These are phyloP conservation scores for Eupithecia dodoneata DNA, from an alignment of 2,888 invertebrate genomes.

Conservation along the genomic window DNA sequence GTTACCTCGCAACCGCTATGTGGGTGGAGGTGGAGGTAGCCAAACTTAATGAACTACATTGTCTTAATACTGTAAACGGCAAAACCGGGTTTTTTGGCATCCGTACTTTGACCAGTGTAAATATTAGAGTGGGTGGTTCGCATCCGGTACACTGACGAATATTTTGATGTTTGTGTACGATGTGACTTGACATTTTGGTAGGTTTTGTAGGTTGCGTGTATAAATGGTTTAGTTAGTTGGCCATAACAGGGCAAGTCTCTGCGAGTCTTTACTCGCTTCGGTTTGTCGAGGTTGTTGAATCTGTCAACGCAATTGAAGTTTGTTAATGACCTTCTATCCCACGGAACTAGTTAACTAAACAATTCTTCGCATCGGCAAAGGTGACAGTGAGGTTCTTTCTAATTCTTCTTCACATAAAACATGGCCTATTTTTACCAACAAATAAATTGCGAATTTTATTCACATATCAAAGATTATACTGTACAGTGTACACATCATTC, in stretches of 20 bases:
- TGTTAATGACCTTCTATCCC: too few relatives aligned
- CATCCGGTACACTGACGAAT: conserved; percentile 58
- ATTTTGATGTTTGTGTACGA: conserved; percentile 31
- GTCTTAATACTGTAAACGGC: conserved; percentile 80
- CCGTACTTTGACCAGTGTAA: conserved; percentile 67
- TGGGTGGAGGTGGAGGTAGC: conserved; percentile 71
- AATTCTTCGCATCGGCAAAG: too few relatives aligned
- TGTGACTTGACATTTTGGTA: conserved; percentile 37
- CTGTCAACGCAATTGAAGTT: neutral
- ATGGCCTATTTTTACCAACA: too few relatives aligned
- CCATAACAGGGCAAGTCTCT: neutral
- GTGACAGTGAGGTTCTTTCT: too few relatives aligned
- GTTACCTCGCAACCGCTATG: conserved; percentile 33
- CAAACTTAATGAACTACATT: conserved; percentile 78
- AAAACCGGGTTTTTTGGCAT: conserved; percentile 65
- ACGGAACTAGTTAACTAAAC: too few relatives aligned
- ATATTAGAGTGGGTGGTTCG: conserved; percentile 68
- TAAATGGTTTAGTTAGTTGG: neutral
- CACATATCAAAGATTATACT: too few relatives aligned
- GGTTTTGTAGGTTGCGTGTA: neutral
- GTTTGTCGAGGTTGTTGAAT: neutral
- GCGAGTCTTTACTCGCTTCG: neutral
- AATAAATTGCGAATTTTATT: too few relatives aligned
- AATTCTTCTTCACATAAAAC: too few relatives aligned
- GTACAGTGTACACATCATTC: too few relatives aligned